These are phyloP conservation scores for Antechinus flavipes DNA, from an alignment of 2,113 vertebrate genomes.

Conservation along the genomic window DNA sequence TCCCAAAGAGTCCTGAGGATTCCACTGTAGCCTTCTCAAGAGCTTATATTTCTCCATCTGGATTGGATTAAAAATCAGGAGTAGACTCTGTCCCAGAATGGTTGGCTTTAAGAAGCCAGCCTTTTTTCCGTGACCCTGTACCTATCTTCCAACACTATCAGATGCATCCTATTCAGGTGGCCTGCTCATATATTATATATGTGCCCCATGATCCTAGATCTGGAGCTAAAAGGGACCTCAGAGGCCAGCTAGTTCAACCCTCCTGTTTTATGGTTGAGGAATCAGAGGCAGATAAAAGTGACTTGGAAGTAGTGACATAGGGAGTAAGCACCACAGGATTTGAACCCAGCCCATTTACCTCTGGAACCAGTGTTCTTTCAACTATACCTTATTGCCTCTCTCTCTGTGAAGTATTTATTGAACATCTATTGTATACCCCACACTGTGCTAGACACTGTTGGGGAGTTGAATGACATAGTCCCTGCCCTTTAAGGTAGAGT, in stretches of 20 bases:
- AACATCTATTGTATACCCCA: background rate
- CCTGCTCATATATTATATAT: background rate
- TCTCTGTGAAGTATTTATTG: background rate
- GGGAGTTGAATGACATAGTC: background rate
- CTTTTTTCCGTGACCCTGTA: background rate
- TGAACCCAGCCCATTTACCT: background rate
- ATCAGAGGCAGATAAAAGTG: background rate
- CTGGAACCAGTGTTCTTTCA: background rate
- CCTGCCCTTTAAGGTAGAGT: background rate
- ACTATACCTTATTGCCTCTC: background rate
- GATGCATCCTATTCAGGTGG: background rate
- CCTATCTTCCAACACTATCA: background rate
- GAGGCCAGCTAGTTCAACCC: background rate
- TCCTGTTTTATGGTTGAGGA: background rate
- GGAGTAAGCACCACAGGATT: background rate
- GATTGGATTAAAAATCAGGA: background rate
- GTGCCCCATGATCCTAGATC: background rate
- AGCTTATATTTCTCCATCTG: conserved; percentile 1
- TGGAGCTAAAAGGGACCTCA: background rate
- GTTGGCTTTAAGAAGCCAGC: background rate
- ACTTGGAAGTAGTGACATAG: background rate
- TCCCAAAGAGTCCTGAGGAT: background rate
- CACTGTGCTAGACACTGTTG: background rate
- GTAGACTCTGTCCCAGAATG: background rate
- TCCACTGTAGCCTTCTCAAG: background rate